These are phyloP conservation scores for Malurus cyaneus DNA, from an alignment of 2,113 vertebrate genomes.

Conservation along the genomic window DNA sequence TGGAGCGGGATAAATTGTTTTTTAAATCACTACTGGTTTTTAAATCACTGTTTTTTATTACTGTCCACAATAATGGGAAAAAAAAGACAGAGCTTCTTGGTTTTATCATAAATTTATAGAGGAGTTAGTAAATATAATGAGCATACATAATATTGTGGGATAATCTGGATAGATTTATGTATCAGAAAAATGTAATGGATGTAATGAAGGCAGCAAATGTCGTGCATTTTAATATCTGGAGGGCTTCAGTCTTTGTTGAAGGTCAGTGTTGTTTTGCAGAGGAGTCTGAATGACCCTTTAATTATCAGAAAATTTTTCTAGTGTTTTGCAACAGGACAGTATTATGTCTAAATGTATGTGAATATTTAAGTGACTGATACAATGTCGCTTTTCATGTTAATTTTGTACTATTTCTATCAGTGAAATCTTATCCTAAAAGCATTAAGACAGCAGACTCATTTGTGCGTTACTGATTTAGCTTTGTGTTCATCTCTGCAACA, in stretches of 20 bases:
- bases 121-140: not conserved
- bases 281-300: not conserved
- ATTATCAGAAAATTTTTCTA: not conserved
- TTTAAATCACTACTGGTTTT: not conserved
- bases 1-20: not conserved
- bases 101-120: not conserved
- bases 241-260: not conserved
- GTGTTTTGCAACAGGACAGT: not conserved
- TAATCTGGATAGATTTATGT: not conserved
- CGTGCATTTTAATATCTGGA: not conserved
- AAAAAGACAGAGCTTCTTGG: not conserved
- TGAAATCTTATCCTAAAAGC: not conserved
- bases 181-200: not conserved
- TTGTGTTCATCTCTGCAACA: not conserved
- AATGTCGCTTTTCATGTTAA: not conserved
- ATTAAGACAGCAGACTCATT: not conserved
- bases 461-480: not conserved
- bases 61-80: not conserved
- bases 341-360: not conserved
- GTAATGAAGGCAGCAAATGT: not conserved
- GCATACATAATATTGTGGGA: not conserved
- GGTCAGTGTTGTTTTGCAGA: not conserved
- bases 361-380: not conserved
- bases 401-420: not conserved
- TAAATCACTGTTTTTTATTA: slow-evolving; percentile 9